These are phyloP conservation scores for Dasyornis broadbenti DNA, from an alignment of 2,113 vertebrate genomes.

Conservation along the genomic window DNA sequence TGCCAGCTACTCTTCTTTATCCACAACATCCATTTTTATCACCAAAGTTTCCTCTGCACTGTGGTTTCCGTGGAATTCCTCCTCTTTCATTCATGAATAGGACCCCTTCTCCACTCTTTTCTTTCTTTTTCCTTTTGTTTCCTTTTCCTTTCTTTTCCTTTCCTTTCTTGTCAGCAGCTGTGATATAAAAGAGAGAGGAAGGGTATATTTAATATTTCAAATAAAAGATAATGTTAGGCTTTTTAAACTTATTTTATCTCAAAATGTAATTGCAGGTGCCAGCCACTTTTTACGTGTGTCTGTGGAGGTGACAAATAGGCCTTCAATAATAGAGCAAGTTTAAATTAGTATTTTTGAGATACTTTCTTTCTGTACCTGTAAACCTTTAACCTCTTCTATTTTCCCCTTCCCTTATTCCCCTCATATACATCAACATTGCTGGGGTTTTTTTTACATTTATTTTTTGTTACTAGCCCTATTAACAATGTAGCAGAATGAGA, in stretches of 20 bases:
- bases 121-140: too few species aligned
- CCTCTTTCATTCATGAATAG: not conserved
- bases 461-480: not conserved
- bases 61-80: not conserved
- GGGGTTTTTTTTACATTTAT: not conserved
- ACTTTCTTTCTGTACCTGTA: not conserved
- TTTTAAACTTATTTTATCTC: not conserved
- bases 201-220: not conserved
- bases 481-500: not conserved
- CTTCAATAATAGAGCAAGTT: not conserved
- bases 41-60: not conserved
- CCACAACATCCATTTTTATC: not conserved
- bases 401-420: not conserved
- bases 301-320: not conserved
- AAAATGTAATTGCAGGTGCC: not conserved
- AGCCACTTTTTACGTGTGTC: not conserved
- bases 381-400: not conserved
- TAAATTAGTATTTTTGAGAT: not conserved
- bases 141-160: not conserved
- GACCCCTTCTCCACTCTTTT: not conserved
- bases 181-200: not conserved
- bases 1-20: not conserved
- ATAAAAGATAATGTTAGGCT: not conserved
- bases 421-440: not conserved
- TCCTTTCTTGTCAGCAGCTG: not conserved